Conservation (phyloP, 2,888 invertebrate genomes). For the Leptinotarsa haldemani region DNA sequence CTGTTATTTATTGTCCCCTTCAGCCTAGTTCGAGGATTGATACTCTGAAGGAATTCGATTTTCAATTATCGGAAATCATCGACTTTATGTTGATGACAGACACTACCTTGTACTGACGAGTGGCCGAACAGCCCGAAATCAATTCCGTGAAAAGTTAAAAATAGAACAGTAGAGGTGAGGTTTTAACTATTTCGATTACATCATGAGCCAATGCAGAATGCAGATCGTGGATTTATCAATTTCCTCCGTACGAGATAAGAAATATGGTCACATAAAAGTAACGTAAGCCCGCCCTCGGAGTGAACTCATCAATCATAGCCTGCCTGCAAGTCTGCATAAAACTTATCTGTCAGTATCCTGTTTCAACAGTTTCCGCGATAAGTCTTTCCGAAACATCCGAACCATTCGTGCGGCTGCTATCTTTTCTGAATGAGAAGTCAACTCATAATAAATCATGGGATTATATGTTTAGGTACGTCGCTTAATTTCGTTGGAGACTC, state of each 20-base stretch:
- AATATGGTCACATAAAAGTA: constrained; percentile 16
- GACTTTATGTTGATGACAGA: no score
- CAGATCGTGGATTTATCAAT: neutral
- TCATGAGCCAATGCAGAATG: neutral
- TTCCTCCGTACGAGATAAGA: neutral
- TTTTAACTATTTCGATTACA: no score
- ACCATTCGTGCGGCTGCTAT: constrained; percentile 3
- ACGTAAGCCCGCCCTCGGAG: neutral
- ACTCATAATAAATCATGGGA: neutral
- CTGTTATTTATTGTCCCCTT: no score
- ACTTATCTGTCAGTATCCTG: constrained; percentile 11
- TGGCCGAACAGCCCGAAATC: no score
- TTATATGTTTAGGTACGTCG: neutral
- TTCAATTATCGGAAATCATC: no score
- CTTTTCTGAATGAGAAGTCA: constrained; percentile 14
- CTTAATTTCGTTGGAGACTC: neutral
- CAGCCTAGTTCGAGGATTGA: no score
- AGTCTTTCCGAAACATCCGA: neutral
- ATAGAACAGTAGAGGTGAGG: no score
- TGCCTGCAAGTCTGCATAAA: constrained; percentile 11
- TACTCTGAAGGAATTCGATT: no score
- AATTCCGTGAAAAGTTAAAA: no score
- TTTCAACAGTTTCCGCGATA: constrained; percentile 11
- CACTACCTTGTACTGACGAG: no score
- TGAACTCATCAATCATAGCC: constrained; percentile 6